These are phyloP conservation scores for Noctua comes DNA, from an alignment of 2,888 invertebrate genomes.

Conservation along the genomic window DNA sequence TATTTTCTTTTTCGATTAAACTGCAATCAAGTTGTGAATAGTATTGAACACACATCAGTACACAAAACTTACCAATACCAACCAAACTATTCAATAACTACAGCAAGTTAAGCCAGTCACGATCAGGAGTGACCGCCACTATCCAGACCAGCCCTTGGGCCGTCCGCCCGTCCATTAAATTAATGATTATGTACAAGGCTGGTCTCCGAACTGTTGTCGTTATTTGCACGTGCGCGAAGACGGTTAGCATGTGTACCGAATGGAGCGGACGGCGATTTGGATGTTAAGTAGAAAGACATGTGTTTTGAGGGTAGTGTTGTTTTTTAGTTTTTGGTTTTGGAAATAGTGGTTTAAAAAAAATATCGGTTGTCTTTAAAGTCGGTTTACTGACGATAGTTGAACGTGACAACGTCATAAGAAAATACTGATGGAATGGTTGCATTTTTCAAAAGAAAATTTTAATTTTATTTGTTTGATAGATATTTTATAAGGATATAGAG, in stretches of 20 bases:
- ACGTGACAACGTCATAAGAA: too few relatives aligned
- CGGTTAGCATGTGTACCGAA: conserved; percentile 71
- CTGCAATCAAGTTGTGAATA: not conserved
- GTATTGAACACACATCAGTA: not conserved
- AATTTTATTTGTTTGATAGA: too few relatives aligned
- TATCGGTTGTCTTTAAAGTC: too few relatives aligned
- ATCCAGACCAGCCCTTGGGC: conserved; percentile 68
- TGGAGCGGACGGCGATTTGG: conserved; percentile 64
- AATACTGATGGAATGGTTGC: too few relatives aligned
- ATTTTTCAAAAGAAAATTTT: too few relatives aligned
- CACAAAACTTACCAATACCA: conserved; percentile 12
- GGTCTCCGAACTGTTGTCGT: conserved; percentile 78
- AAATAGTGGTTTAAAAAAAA: not conserved
- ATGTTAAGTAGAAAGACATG: conserved; percentile 58
- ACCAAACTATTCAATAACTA: conserved; percentile 63
- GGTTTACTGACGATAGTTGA: too few relatives aligned
- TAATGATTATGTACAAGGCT: conserved; percentile 82
- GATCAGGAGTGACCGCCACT: conserved; percentile 71
- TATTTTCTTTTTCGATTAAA: too few relatives aligned
- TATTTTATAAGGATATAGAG: too few relatives aligned
- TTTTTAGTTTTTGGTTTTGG: conserved; percentile 23
- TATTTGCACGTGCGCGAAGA: conserved; percentile 82
- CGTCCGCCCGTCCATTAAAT: conserved; percentile 79
- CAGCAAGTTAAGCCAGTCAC: conserved; percentile 72
- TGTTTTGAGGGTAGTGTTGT: conserved; percentile 36